Conservation (phyloP, 2,113 vertebrate genomes). For the Cygnus buccinator region DNA sequence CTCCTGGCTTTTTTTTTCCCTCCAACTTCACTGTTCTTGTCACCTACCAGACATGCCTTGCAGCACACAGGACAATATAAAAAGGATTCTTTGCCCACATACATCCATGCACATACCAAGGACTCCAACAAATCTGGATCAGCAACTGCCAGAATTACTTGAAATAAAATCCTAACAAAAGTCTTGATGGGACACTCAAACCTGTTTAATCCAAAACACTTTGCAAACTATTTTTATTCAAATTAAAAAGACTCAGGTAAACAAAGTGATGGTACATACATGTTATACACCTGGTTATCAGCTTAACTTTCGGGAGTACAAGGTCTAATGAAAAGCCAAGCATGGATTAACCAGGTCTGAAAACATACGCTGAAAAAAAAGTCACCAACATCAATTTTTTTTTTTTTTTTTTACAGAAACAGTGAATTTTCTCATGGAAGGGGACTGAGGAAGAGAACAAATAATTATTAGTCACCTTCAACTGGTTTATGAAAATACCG, state of each 20-base stretch:
- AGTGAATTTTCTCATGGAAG: conserved; percentile 67
- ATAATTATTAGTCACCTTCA: conserved; percentile 55
- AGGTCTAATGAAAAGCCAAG: conserved; percentile 77
- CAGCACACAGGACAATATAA: background rate
- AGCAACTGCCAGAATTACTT: conserved; percentile 1
- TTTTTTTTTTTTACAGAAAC: conserved; percentile 72
- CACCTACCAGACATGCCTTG: background rate
- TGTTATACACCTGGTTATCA: conserved; percentile 76
- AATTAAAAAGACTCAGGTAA: conserved; percentile 83
- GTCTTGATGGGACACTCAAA: conserved; percentile 73
- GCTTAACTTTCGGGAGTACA: conserved; percentile 74
- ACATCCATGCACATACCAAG: background rate
- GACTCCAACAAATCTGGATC: background rate
- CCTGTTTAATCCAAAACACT: conserved; percentile 81
- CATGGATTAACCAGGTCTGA: conserved; percentile 77
- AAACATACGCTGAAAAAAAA: conserved; percentile 67
- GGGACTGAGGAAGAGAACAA: conserved; percentile 68
- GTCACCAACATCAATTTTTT: conserved; percentile 60
- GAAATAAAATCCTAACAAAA: conserved; percentile 56
- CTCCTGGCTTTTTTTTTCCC: background rate
- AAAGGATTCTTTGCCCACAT: background rate
- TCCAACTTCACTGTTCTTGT: background rate
- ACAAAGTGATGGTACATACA: conserved; percentile 84
- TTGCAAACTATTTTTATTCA: conserved; percentile 86
- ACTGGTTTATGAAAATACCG: conserved; percentile 68